Evolutionary conservation across 2,888 invertebrate genomes (phyloP).

Genomic region (Ophioninae sp.): DNA sequence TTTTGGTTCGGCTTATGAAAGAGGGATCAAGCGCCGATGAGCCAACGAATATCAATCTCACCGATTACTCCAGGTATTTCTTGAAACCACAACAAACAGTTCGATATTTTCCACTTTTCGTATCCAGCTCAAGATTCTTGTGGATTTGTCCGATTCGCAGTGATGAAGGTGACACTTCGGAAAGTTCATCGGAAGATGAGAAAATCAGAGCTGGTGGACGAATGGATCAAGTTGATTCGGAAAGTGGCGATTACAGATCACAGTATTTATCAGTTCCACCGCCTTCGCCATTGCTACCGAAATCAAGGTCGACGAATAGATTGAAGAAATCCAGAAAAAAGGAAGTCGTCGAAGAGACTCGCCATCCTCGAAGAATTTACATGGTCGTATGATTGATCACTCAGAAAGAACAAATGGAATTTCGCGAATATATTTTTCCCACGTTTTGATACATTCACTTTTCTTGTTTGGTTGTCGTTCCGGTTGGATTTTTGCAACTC

Average conservation of each 20-base stretch:
- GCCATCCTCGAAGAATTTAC: constrained; percentile 68
- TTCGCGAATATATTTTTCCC: background rate
- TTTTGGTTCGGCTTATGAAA: constrained; percentile 89
- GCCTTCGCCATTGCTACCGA: constrained; percentile 86
- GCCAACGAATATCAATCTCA: constrained; percentile 91
- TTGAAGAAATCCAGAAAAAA: constrained; percentile 65
- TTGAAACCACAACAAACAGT: background rate
- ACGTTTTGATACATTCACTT: no score
- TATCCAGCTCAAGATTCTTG: background rate
- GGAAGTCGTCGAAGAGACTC: constrained; percentile 63
- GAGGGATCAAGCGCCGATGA: constrained; percentile 95
- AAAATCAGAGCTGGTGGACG: constrained; percentile 67
- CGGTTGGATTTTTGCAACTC: no score
- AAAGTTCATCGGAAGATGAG: constrained; percentile 85
- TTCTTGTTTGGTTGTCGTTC: no score
- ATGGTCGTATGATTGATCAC: constrained; percentile 49
- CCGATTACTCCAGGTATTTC: constrained; percentile 92
- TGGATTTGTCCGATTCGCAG: constrained; percentile 79
- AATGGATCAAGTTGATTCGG: constrained; percentile 73
- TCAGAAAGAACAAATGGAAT: background rate
- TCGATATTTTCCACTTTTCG: background rate
- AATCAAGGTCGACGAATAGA: constrained; percentile 69
- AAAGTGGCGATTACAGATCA: constrained; percentile 60
- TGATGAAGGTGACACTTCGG: constrained; percentile 90
- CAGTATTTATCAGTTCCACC: constrained; percentile 85